Percentiles rank a stretch among this genome's conserved stretches.
Evolutionary conservation across 2,888 invertebrate species (phyloP).

Genomic region (Nomada flava): DNA sequence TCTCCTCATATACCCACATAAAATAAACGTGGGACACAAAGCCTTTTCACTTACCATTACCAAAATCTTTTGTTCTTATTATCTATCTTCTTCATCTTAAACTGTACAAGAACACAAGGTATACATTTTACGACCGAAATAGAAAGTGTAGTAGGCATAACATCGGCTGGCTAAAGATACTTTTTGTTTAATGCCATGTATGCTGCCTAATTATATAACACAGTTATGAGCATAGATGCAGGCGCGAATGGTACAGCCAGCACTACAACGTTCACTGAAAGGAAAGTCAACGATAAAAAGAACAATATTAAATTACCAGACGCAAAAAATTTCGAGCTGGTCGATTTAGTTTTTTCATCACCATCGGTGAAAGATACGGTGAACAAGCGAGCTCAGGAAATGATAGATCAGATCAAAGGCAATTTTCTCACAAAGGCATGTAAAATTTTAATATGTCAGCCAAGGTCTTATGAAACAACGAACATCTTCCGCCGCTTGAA

Average conservation of each 20-base stretch:
- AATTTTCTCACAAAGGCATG: conserved; percentile 20
- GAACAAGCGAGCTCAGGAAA: conserved; percentile 9
- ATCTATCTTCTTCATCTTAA: neutral
- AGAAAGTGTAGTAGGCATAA: conserved; percentile 64
- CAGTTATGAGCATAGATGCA: conserved; percentile 47
- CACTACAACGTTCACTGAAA: conserved; percentile 28
- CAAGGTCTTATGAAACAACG: conserved; percentile 63
- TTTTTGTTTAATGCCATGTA: conserved; percentile 61
- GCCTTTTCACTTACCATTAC: neutral
- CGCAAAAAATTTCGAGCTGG: neutral
- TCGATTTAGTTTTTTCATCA: neutral
- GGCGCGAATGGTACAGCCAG: conserved; percentile 26
- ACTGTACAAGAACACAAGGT: conserved; percentile 23
- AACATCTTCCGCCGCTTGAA: conserved; percentile 37
- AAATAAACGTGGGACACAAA: neutral
- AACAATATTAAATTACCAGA: neutral
- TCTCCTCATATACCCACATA: neutral
- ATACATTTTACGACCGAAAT: conserved; percentile 52
- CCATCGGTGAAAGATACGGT: neutral
- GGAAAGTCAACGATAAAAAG: conserved; percentile 40
- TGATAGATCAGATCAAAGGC: conserved; percentile 8
- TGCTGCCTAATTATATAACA: conserved; percentile 66
- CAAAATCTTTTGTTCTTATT: neutral
- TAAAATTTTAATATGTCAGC: conserved; percentile 24
- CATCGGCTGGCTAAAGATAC: conserved; percentile 49